Evolutionary conservation across 2,113 vertebrate species (phyloP).

Genomic region (Mola mola): DNA sequence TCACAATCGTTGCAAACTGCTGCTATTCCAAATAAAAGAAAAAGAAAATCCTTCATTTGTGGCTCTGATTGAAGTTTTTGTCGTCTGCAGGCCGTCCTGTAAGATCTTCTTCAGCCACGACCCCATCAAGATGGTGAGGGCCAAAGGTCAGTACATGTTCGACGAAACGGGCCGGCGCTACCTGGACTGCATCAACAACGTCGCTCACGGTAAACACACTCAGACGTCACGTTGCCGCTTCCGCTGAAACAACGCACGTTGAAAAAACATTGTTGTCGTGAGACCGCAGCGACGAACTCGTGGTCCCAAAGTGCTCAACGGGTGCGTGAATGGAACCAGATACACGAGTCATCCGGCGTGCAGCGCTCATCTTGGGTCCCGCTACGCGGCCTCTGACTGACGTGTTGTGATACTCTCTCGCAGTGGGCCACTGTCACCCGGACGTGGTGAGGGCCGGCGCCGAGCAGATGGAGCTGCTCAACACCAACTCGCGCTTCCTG

Average conservation of each 20-base stretch:
- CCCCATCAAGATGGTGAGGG: conserved; percentile 93
- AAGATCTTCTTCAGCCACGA: conserved; percentile 95
- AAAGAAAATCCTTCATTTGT: too few species aligned
- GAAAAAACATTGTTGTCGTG: too few species aligned
- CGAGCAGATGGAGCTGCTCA: conserved; percentile 94
- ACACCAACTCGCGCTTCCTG: conserved; percentile 95
- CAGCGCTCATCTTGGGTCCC: neutral
- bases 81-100: conserved; percentile 88
- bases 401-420: too few species aligned
- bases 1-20: too few species aligned
- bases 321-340: too few species aligned
- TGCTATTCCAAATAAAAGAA: too few species aligned
- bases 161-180: conserved; percentile 89
- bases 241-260: too few species aligned
- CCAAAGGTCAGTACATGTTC: conserved; percentile 94
- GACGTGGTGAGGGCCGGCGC: conserved; percentile 88
- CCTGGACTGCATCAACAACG: conserved; percentile 97
- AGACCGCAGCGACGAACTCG: too few species aligned
- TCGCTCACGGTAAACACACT: conserved; percentile 89
- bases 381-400: neutral
- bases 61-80: too few species aligned
- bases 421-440: conserved; percentile 96
- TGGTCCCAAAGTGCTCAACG: too few species aligned
- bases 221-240: too few species aligned
- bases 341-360: too few species aligned